These are phyloP conservation scores for Rhincodon typus DNA, from an alignment of 2,797 vertebrate genomes.

Conservation along the genomic window DNA sequence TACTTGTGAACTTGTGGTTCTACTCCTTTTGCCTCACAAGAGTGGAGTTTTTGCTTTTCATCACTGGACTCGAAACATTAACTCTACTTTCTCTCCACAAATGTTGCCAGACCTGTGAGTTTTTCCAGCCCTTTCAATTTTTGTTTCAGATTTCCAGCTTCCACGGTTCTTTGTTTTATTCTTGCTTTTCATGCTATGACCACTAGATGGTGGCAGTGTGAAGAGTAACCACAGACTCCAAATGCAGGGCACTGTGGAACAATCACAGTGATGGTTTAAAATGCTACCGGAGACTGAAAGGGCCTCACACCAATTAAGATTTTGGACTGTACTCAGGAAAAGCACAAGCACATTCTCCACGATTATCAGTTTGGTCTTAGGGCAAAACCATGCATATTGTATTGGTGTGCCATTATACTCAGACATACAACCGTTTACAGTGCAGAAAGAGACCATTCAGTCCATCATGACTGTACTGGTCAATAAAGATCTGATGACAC, in stretches of 20 bases:
- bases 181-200: not conserved
- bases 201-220: slow-evolving; percentile 5
- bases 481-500: too few species aligned
- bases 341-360: not conserved
- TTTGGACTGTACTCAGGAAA: not conserved
- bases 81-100: too few species aligned
- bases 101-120: too few species aligned
- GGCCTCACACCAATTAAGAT: not conserved
- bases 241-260: not conserved
- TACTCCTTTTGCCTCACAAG: not conserved
- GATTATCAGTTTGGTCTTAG: not conserved
- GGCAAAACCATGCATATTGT: too few species aligned
- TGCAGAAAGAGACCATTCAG: too few species aligned
- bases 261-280: not conserved
- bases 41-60: not conserved
- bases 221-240: not conserved
- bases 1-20: not conserved
- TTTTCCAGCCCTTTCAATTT: too few species aligned
- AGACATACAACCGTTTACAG: too few species aligned
- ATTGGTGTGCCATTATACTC: not conserved
- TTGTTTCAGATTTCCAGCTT: too few species aligned
- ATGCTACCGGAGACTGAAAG: not conserved
- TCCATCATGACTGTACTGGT: too few species aligned
- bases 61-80: too few species aligned
- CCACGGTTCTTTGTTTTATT: not conserved